Base-by-base conservation (phyloP, 2,888 invertebrate species). In the Tachystola acroxantha region DNA sequence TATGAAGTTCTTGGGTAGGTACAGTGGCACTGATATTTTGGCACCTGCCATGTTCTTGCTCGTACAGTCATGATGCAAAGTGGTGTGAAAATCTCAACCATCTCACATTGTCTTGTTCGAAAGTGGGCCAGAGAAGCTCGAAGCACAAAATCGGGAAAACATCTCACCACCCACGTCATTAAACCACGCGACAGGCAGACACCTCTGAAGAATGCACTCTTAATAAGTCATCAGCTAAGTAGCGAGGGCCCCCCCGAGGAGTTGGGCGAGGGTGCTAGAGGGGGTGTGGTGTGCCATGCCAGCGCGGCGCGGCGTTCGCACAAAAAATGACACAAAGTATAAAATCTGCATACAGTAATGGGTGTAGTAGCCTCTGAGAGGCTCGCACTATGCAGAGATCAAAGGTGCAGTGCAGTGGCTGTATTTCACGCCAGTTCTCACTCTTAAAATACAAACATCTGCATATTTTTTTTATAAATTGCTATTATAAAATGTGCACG, bases 181-280 rank as follows among this genome's bases (percentile, higher is more conserved):
- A 84, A 82, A 72, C 80, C 65, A 37, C 61, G 65, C 74, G 79
- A 73, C 78, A 76, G 69, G 57, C 81, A 84, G 84, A 86, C 85
- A 85, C 85, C 84, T 86, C 78, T 69, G 73, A 82, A 85, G 85
- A 85, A 86, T 85, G 79, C 75, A 73, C 80, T 79, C 82, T 80
- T 85, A 86, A 86, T 86, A 86, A 86, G 85, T 86, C 85, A 86
- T 86, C 85, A 84, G 85, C 85, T 86, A 86, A 86, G 85, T 86
- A 84, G 74, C 65, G 68, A 82, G 74, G 65, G 67, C 64, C 50
- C 53, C 45, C 36, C 49, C 57, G 50, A 59, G 55, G 53, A 50
- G 50, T 55, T 56, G 51, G 50, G 45, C 50, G 50, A 32, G 45
- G 40, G 28, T 33, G 50, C 34, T 46, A 50, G 46, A 50, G 54